phyloP scores from a whole-genome alignment of 1,140 invertebrate species.

The Penaeus vannamei region DNA sequence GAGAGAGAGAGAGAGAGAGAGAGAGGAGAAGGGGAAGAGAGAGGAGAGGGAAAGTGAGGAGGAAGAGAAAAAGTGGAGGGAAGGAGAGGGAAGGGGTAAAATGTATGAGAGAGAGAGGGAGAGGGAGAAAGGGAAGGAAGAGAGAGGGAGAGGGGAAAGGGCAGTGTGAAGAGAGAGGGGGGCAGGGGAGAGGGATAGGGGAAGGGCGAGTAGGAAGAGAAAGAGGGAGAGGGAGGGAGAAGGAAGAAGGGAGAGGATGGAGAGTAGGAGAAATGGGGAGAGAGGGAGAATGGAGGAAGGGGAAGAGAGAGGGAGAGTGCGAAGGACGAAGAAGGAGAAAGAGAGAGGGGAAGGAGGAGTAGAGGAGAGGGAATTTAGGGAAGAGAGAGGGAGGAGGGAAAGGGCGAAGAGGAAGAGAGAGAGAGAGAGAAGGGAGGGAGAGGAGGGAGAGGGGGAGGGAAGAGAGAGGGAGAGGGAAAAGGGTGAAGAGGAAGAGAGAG shows the following conservation, averaged over 20 bases:
- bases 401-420: neutral
- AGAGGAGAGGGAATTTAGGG: neutral
- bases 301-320: neutral
- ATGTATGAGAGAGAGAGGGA: neutral
- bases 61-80: neutral
- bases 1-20: neutral
- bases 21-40: neutral
- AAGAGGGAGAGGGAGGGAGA: neutral
- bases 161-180: neutral
- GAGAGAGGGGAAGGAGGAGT: neutral
- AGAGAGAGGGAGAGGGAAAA: neutral
- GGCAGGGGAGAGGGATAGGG: neutral
- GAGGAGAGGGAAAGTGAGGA: neutral
- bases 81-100: neutral
- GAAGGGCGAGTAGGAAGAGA: neutral
- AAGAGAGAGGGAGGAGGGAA: neutral
- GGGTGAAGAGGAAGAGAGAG: neutral
- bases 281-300: neutral
- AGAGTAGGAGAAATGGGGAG: neutral
- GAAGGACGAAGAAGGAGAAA: neutral
- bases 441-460: neutral
- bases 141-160: neutral
- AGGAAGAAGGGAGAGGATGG: neutral
- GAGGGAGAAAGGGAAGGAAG: neutral
- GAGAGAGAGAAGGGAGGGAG: neutral